A percentile compares a stretch with the other conserved stretches of the same genome.
Conservation (phyloP, 2,888 invertebrate genomes). For the Clivina fossor region DNA sequence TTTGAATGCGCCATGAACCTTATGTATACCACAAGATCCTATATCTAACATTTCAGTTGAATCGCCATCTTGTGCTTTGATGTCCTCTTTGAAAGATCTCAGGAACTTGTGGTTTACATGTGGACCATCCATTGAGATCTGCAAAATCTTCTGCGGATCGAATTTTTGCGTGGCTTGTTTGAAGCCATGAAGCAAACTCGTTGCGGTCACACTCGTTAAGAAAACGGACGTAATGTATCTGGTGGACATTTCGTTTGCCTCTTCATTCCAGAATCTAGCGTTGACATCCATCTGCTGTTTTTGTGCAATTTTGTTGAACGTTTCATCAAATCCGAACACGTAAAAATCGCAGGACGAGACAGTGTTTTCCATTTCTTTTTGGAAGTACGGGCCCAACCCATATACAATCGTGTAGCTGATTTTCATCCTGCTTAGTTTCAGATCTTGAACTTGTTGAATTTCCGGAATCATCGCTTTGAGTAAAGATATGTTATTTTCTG, state of each 20-base stretch:
- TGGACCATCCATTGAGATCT: slow-evolving; percentile 39
- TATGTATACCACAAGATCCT: slow-evolving; percentile 45
- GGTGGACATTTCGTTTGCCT: neutral
- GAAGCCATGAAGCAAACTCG: slow-evolving; percentile 8
- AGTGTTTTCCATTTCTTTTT: slow-evolving; percentile 5
- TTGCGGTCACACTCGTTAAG: neutral
- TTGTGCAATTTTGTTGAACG: slow-evolving; percentile 7
- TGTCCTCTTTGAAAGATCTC: slow-evolving; percentile 20
- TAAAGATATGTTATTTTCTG: too few relatives aligned
- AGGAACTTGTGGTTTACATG: slow-evolving; percentile 36
- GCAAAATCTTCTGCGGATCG: slow-evolving; percentile 34
- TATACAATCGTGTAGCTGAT: slow-evolving; percentile 13
- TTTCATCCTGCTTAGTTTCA: too few relatives aligned
- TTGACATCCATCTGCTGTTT: slow-evolving; percentile 17
- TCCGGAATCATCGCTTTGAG: too few relatives aligned
- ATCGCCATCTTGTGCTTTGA: neutral
- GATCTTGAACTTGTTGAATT: too few relatives aligned
- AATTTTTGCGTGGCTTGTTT: neutral
- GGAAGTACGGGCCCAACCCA: slow-evolving; percentile 18
- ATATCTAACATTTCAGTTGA: slow-evolving; percentile 37
- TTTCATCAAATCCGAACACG: slow-evolving; percentile 18
- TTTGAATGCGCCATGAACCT: slow-evolving; percentile 44
- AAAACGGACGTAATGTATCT: neutral
- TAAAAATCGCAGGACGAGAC: neutral
- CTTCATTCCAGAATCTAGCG: slow-evolving; percentile 10